Percentiles rank a stretch among this genome's conserved stretches.
Conservation (phyloP, 2,113 vertebrate species). For the Colaptes auratus region DNA sequence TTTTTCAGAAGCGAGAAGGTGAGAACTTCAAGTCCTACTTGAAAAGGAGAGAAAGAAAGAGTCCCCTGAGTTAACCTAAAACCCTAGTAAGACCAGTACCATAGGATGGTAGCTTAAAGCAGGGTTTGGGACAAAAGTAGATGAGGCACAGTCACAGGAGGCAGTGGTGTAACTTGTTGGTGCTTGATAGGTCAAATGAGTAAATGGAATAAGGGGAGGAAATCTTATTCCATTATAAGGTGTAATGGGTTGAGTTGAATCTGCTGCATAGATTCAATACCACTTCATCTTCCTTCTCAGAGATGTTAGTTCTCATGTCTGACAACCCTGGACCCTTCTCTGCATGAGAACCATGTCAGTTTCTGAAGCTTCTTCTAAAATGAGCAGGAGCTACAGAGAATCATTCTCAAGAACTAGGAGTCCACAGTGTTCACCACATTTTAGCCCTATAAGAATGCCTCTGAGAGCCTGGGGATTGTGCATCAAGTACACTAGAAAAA, state of each 20-base stretch:
- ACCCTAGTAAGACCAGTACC: not conserved
- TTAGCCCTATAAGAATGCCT: not conserved
- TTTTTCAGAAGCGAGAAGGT: not conserved
- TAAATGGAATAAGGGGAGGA: not conserved
- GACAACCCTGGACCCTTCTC: not conserved
- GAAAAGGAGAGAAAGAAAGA: not conserved
- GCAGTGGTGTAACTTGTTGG: not conserved
- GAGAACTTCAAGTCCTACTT: not conserved
- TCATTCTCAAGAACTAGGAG: not conserved
- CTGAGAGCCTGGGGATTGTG: not conserved
- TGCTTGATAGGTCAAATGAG: not conserved
- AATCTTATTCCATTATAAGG: not conserved
- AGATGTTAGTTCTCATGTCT: not conserved
- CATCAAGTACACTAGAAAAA: not conserved
- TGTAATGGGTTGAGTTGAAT: too few relatives aligned
- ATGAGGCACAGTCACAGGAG: not conserved
- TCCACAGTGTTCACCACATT: not conserved
- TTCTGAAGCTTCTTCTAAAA: not conserved
- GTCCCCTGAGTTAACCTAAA: not conserved
- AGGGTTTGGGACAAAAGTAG: not conserved
- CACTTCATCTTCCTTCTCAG: not conserved
- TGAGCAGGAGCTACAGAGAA: not conserved
- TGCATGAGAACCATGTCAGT: rapidly evolving
- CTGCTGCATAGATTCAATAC: too few relatives aligned
- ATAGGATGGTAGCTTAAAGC: not conserved